Conservation (phyloP, 2,888 invertebrate species). For the Pristionchus arcanus region DNA sequence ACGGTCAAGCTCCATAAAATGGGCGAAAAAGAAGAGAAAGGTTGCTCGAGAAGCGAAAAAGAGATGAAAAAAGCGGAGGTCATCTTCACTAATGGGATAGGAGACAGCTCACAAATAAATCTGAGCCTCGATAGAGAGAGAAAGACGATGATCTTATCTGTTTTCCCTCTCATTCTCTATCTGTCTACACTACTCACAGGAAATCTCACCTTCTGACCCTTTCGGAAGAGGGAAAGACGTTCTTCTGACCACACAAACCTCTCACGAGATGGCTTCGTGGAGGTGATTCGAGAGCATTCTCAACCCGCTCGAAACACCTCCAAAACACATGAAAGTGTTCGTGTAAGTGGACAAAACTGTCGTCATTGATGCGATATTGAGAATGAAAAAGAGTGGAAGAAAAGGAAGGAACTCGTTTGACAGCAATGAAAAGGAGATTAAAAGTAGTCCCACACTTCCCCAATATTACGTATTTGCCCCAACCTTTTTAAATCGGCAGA, state of each 20-base stretch:
- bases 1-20: slow-evolving; percentile 15
- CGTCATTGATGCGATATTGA: slow-evolving; percentile 38
- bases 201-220: slow-evolving; percentile 12
- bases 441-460: not conserved
- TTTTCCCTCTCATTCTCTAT: slow-evolving; percentile 38
- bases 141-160: slow-evolving; percentile 41
- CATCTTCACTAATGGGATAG: slow-evolving; percentile 41
- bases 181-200: not conserved
- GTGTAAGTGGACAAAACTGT: slow-evolving; percentile 16
- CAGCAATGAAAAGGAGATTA: slow-evolving; percentile 10
- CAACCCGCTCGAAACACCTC: not conserved
- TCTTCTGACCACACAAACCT: slow-evolving; percentile 1
- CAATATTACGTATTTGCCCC: not conserved
- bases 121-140: slow-evolving; percentile 31
- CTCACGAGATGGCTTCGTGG: no score
- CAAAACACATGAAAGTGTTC: slow-evolving; percentile 31
- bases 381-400: not conserved
- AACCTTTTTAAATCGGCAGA: slow-evolving; percentile 19
- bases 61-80: slow-evolving; percentile 25
- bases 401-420: slow-evolving; percentile 38
- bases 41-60: not conserved
- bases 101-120: slow-evolving; percentile 40
- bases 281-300: not conserved
- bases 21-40: not conserved
- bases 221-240: not conserved